These are phyloP conservation scores for Drosophila kikkawai DNA, from an alignment of 1,140 invertebrate species.

Conservation along the genomic window DNA sequence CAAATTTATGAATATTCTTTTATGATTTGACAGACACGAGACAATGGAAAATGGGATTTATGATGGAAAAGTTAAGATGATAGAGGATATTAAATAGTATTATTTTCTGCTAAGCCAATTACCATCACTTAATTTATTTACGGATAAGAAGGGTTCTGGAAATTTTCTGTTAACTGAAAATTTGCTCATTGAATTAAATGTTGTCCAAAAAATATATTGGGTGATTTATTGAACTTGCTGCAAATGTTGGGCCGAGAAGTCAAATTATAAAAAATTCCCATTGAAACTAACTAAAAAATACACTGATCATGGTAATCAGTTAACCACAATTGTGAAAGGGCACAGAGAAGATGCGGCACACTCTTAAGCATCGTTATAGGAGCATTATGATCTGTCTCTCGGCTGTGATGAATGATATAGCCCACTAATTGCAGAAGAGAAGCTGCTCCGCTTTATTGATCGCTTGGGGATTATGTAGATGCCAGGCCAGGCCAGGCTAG, in stretches of 20 bases:
- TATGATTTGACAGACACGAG: conserved; percentile 18
- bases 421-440: conserved; percentile 27
- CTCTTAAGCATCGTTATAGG: conserved; percentile 1
- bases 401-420: conserved; percentile 29
- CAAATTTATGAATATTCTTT: conserved; percentile 31
- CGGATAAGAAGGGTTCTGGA: no score
- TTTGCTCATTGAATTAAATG: no score
- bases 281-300: background rate
- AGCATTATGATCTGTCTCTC: conserved; percentile 18
- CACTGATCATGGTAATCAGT: background rate
- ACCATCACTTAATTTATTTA: no score
- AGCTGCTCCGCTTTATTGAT: conserved; percentile 30
- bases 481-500: conserved; percentile 3
- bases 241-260: background rate
- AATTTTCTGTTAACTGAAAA: no score
- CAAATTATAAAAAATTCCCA: background rate
- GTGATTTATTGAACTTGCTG: no score
- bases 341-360: background rate
- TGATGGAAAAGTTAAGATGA: no score
- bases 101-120: no score
- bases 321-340: background rate
- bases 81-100: no score
- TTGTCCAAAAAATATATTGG: no score
- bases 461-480: conserved; percentile 40
- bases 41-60: no score